phyloP scores from a whole-genome alignment of 2,797 vertebrate genomes.

The Eulemur albifrons region DNA sequence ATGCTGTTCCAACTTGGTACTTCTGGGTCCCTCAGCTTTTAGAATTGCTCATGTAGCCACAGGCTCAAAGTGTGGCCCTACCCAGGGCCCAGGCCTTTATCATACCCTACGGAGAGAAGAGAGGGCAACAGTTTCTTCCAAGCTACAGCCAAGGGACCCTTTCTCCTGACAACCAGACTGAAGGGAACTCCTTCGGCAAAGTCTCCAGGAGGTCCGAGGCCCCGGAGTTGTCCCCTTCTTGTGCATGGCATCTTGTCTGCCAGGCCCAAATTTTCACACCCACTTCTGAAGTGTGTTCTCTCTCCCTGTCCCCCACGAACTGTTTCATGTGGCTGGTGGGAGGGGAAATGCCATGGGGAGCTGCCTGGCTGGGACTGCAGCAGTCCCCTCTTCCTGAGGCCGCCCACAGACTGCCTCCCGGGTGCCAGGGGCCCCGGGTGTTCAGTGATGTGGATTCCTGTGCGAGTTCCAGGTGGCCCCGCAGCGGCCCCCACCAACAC shows the following conservation, averaged over 20 bases:
- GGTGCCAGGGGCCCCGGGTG: neutral
- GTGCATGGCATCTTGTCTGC: neutral
- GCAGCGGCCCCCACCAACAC: conserved; percentile 31
- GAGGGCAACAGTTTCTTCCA: neutral
- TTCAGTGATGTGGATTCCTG: conserved; percentile 55
- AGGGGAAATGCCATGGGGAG: neutral
- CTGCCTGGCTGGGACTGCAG: neutral
- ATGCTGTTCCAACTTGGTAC: neutral
- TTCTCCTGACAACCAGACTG: neutral
- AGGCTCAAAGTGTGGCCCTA: neutral
- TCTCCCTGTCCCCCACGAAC: neutral
- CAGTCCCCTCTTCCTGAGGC: conserved; percentile 18
- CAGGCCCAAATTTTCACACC: conserved; percentile 53
- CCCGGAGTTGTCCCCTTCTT: neutral
- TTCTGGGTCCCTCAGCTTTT: neutral
- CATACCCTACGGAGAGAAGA: neutral
- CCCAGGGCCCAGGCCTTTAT: neutral
- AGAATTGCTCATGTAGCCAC: neutral
- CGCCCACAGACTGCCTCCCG: neutral
- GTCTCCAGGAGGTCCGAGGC: neutral
- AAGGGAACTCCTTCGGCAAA: neutral
- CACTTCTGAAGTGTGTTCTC: conserved; percentile 43
- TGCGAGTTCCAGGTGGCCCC: conserved; percentile 38
- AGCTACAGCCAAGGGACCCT: neutral
- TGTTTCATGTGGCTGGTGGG: conserved; percentile 65